Percentiles rank a stretch among this genome's conserved stretches.
Conservation (phyloP, 2,888 invertebrate genomes). For the Steinernema scapterisci region DNA sequence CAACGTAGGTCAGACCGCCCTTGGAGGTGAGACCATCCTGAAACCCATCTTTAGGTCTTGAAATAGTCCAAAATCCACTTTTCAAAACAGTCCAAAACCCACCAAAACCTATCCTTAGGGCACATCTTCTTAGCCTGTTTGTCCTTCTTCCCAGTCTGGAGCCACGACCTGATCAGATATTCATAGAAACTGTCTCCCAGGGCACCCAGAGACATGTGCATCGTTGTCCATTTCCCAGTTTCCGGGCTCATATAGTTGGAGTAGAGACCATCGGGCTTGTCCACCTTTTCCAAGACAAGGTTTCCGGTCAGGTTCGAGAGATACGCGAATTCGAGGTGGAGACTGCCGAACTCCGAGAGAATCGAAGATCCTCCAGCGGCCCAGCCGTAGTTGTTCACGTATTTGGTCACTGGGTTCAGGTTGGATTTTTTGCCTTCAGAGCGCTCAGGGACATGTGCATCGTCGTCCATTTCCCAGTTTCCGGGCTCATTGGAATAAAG, state of each 20-base stretch:
- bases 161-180: constrained; percentile 85
- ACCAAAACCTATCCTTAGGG: too few species aligned
- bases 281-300: constrained; percentile 80
- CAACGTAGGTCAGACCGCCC: constrained; percentile 82
- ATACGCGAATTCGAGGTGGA: constrained; percentile 93
- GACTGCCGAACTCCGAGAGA: constrained; percentile 92
- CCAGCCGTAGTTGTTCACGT: constrained; percentile 92
- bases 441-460: constrained; percentile 88
- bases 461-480: constrained; percentile 79
- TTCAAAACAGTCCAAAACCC: too few species aligned
- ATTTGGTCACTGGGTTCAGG: constrained; percentile 81
- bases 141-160: constrained; percentile 54
- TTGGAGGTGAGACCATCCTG: constrained; percentile 72
- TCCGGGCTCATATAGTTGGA: constrained; percentile 84
- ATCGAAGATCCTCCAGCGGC: constrained; percentile 88
- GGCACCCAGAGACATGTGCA: constrained; percentile 88
- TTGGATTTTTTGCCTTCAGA: constrained; percentile 83
- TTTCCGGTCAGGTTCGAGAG: constrained; percentile 93
- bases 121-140: constrained; percentile 77
- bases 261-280: constrained; percentile 86
- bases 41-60: too few species aligned
- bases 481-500: constrained; percentile 87
- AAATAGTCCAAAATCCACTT: too few species aligned
- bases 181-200: constrained; percentile 98
- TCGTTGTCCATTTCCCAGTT: constrained; percentile 78